Conservation (phyloP, 2,888 invertebrate genomes). For the Meiosimyza platycephala region DNA sequence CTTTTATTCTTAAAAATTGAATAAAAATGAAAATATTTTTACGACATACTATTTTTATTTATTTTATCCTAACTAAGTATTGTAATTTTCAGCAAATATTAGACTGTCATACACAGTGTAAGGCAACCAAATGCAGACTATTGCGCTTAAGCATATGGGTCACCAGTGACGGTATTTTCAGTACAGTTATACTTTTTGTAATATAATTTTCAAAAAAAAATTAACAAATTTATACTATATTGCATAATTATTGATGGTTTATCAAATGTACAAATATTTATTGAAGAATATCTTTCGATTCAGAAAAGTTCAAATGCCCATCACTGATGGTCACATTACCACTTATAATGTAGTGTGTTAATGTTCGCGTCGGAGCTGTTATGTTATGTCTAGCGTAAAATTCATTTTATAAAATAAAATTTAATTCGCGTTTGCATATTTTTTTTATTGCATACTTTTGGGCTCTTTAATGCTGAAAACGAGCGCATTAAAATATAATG, state of each 20-base stretch:
- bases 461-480: no score
- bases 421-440: background rate
- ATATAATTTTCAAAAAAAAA: no score
- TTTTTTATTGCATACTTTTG: no score
- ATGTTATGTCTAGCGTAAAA: conserved; percentile 1
- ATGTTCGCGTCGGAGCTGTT: background rate
- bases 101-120: background rate
- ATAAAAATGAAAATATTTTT: conserved; percentile 28
- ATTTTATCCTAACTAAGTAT: background rate
- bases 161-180: no score
- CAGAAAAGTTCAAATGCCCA: no score
- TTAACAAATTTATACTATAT: no score
- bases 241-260: no score
- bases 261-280: no score
- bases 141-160: no score
- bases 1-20: conserved; percentile 12
- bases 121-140: background rate
- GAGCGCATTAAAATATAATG: no score
- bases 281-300: no score
- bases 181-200: no score
- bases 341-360: background rate
- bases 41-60: background rate
- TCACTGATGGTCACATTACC: background rate
- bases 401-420: conserved; percentile 19
- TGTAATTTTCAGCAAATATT: background rate